A percentile compares a stretch with the other conserved stretches of the same genome.
Evolutionary conservation across 2,797 vertebrate species (phyloP).

Genomic region (Sternarchorhynchus goeldii): DNA sequence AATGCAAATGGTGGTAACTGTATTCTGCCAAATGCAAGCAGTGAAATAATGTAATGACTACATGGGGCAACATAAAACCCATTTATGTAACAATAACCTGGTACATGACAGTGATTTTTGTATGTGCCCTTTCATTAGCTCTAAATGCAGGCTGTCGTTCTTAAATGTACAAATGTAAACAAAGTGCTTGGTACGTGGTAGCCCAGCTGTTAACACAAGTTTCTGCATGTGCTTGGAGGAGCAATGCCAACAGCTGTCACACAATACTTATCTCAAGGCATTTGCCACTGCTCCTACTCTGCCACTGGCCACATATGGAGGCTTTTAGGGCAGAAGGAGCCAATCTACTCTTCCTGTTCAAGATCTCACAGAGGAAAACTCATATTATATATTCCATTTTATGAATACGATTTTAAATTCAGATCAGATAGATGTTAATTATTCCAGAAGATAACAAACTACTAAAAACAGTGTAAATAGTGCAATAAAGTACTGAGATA

Average conservation of each 20-base stretch:
- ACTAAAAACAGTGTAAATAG: too few relatives aligned
- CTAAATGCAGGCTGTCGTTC: background rate
- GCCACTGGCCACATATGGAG: slow-evolving; percentile 22
- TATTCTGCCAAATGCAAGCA: background rate
- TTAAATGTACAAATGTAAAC: background rate
- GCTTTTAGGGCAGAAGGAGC: slow-evolving; percentile 15
- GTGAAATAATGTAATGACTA: too few relatives aligned
- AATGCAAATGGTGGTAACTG: background rate
- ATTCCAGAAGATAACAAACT: too few relatives aligned
- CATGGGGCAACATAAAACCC: too few relatives aligned
- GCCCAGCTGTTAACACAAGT: background rate
- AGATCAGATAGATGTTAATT: too few relatives aligned
- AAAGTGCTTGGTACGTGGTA: background rate
- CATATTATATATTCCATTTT: too few relatives aligned
- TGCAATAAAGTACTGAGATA: too few relatives aligned
- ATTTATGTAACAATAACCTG: too few relatives aligned
- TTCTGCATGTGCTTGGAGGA: background rate
- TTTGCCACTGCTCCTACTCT: slow-evolving; percentile 2
- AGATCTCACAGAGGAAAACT: too few relatives aligned
- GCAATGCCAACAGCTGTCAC: slow-evolving; percentile 1
- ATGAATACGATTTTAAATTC: too few relatives aligned
- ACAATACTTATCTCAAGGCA: slow-evolving; percentile 19
- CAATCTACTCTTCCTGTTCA: background rate
- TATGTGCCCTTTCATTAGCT: background rate
- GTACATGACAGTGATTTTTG: background rate